Percentiles rank a stretch among this genome's conserved stretches.
Evolutionary conservation across 92 coral and sea anemone species (phyloP).

Genomic region (Pocillopora grandis): DNA sequence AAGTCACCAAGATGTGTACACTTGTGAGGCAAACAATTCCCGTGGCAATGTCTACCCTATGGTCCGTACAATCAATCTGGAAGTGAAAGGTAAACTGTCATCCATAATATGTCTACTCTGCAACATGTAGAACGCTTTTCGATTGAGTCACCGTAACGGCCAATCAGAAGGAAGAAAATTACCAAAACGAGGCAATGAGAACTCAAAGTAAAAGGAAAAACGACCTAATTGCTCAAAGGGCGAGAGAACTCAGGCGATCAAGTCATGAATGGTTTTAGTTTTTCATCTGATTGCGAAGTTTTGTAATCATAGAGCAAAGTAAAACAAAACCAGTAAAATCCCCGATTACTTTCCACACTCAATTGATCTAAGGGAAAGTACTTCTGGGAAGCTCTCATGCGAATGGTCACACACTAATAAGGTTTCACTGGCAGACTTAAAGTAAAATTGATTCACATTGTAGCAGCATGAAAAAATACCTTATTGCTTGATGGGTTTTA

Average conservation of each 20-base stretch:
- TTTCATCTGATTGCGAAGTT: too few relatives aligned
- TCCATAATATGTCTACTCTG: neutral
- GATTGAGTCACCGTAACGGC: too few relatives aligned
- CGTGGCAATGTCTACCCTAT: neutral
- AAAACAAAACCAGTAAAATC: too few relatives aligned
- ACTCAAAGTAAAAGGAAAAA: too few relatives aligned
- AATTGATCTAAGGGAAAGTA: too few relatives aligned
- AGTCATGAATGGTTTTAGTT: too few relatives aligned
- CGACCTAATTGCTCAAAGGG: too few relatives aligned
- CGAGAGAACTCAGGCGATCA: too few relatives aligned
- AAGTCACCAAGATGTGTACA: constrained; percentile 16
- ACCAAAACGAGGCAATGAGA: too few relatives aligned
- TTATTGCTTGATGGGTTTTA: neutral
- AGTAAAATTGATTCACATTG: neutral
- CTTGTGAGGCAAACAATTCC: constrained; percentile 26
- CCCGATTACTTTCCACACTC: too few relatives aligned
- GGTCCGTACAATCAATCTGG: neutral
- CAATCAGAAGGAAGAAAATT: too few relatives aligned
- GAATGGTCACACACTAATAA: neutral
- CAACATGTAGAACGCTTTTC: neutral
- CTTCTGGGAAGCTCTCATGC: neutral
- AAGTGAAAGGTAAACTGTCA: constrained; percentile 17
- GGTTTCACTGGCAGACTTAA: neutral
- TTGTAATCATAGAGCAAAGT: too few relatives aligned
- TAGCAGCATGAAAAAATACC: neutral